Conservation (phyloP, 2,113 vertebrate genomes). For the Miniopterus natalensis region DNA sequence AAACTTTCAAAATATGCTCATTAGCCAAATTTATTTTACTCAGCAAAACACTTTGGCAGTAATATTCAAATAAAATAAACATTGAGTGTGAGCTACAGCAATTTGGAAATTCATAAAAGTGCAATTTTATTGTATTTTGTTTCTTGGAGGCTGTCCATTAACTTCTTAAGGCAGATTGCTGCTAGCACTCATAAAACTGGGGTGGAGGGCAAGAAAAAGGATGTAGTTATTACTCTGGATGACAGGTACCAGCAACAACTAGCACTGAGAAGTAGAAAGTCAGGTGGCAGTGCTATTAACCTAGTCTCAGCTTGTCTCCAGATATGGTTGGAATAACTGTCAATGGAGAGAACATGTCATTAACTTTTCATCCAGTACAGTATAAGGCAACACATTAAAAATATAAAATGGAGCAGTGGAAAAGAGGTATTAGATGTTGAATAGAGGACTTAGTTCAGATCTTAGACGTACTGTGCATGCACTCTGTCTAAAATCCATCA, state of each 20-base stretch:
- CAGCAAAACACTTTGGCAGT: slow-evolving; percentile 69
- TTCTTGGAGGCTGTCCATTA: slow-evolving; percentile 52
- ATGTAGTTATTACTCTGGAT: neutral
- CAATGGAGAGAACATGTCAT: neutral
- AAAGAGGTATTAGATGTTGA: neutral
- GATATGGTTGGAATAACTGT: neutral
- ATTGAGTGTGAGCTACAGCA: slow-evolving; percentile 51
- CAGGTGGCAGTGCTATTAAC: neutral
- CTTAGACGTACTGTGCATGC: neutral
- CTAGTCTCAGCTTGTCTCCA: neutral
- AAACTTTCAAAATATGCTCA: slow-evolving; percentile 75
- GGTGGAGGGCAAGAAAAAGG: neutral
- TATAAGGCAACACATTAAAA: neutral
- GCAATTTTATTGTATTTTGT: slow-evolving; percentile 47
- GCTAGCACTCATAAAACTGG: neutral
- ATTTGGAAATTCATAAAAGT: slow-evolving; percentile 59
- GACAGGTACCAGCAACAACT: neutral
- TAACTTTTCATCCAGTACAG: neutral
- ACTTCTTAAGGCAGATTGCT: slow-evolving; percentile 63
- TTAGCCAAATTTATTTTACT: slow-evolving; percentile 78
- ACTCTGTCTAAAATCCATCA: neutral
- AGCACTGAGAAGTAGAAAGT: neutral
- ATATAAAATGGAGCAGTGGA: neutral
- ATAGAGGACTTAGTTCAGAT: neutral
- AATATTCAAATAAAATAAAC: slow-evolving; percentile 76